These are phyloP conservation scores for Columba livia DNA, from an alignment of 2,113 vertebrate species.

Conservation along the genomic window DNA sequence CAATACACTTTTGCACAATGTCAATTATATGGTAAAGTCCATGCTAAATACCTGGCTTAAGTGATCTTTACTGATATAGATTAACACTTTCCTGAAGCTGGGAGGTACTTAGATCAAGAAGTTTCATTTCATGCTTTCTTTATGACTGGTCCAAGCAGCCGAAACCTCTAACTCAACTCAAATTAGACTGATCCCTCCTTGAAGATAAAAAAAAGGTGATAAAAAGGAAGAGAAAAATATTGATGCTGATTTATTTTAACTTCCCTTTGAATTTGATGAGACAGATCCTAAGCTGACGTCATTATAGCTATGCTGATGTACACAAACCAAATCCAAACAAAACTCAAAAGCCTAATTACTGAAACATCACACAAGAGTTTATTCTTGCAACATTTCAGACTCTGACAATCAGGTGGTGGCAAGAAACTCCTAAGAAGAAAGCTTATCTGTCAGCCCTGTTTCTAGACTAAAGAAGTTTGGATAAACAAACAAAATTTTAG, in stretches of 20 bases:
- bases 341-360: constrained; percentile 41
- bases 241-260: constrained; percentile 21
- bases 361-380: constrained; percentile 18
- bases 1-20: neutral
- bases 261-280: constrained; percentile 46
- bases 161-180: neutral
- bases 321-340: neutral
- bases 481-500: neutral
- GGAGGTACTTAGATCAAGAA: neutral
- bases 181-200: neutral
- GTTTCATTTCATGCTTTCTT: neutral
- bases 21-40: neutral
- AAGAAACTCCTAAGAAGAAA: constrained; percentile 29
- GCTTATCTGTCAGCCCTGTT: neutral
- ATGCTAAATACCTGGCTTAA: neutral
- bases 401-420: neutral
- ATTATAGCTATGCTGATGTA: neutral
- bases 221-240: too few species aligned
- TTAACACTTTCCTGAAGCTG: neutral
- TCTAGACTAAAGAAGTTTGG: constrained; percentile 3
- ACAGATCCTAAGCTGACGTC: constrained; percentile 21
- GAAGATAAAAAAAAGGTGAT: constrained; percentile 7
- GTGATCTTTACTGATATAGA: neutral
- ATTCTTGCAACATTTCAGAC: constrained; percentile 14
- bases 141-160: neutral